Evolutionary conservation across 2,113 vertebrate genomes (phyloP).

Genomic region (Laterallus jamaicensis): DNA sequence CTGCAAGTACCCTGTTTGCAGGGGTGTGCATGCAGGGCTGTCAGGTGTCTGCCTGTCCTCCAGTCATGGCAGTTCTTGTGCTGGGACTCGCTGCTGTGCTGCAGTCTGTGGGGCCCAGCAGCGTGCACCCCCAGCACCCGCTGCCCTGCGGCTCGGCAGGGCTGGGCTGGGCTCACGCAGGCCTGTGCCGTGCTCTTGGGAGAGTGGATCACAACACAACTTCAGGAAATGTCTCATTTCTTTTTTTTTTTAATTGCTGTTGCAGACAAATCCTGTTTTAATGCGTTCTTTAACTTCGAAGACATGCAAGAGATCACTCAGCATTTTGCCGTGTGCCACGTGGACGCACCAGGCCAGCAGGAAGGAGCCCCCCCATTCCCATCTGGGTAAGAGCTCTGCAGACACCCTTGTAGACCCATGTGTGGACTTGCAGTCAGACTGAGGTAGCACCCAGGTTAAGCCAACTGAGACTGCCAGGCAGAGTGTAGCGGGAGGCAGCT

Average conservation of each 20-base stretch:
- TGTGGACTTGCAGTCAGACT: neutral
- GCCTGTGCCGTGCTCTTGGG: neutral
- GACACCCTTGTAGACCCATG: neutral
- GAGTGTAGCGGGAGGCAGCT: neutral
- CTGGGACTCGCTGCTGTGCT: neutral
- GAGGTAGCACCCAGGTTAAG: neutral
- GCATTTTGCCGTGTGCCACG: slow-evolving; percentile 92
- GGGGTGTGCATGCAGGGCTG: neutral
- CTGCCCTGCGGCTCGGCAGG: neutral
- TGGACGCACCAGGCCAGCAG: slow-evolving; percentile 94
- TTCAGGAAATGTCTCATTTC: neutral
- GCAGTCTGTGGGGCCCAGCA: neutral
- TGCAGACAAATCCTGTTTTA: slow-evolving; percentile 98
- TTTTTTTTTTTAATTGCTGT: slow-evolving; percentile 12
- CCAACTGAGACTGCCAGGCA: neutral
- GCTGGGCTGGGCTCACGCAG: neutral
- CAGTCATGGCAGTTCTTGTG: neutral
- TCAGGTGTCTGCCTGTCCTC: neutral
- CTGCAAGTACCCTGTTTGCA: neutral
- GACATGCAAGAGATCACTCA: slow-evolving; percentile 97
- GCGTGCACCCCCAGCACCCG: neutral
- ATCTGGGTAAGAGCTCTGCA: slow-evolving; percentile 78
- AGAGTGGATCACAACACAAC: neutral
- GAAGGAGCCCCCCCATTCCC: slow-evolving; percentile 90
- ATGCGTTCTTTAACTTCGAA: slow-evolving; percentile 95